phyloP scores from a whole-genome alignment of 1,140 invertebrate genomes.

The Calliopsis andreniformis region DNA sequence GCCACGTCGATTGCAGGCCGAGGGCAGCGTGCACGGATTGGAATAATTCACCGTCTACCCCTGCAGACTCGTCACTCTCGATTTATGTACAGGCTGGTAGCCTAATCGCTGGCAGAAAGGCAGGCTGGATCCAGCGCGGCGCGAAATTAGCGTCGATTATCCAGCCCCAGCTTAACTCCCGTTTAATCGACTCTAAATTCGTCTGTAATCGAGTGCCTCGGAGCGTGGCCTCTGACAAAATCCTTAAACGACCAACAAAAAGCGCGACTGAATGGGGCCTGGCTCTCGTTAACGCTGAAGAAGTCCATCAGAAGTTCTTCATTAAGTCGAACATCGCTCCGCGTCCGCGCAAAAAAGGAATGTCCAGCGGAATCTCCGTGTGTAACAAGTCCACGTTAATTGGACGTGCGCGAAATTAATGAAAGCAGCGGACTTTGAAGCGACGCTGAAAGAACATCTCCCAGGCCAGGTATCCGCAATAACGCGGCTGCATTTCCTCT shows the following conservation, averaged over 20 bases:
- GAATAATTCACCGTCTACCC: background rate
- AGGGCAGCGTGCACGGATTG: background rate
- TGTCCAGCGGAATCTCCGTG: background rate
- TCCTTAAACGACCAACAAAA: too few species aligned
- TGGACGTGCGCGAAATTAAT: constrained; percentile 48
- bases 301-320: background rate
- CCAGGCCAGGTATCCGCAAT: constrained; percentile 10
- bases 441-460: background rate
- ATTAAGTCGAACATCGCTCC: background rate
- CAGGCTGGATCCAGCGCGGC: too few species aligned
- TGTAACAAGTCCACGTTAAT: constrained; percentile 33
- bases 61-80: background rate
- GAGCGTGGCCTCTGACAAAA: too few species aligned
- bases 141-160: too few species aligned
- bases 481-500: constrained; percentile 21
- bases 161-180: too few species aligned
- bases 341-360: background rate
- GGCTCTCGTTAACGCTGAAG: too few species aligned
- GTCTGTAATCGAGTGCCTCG: too few species aligned
- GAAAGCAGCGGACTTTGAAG: constrained; percentile 49
- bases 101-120: background rate
- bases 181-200: background rate
- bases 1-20: constrained; percentile 4
- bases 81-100: too few species aligned
- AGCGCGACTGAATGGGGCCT: too few species aligned